phyloP scores from a whole-genome alignment of 2,113 vertebrate genomes.

The Limnothrissa miodon region DNA sequence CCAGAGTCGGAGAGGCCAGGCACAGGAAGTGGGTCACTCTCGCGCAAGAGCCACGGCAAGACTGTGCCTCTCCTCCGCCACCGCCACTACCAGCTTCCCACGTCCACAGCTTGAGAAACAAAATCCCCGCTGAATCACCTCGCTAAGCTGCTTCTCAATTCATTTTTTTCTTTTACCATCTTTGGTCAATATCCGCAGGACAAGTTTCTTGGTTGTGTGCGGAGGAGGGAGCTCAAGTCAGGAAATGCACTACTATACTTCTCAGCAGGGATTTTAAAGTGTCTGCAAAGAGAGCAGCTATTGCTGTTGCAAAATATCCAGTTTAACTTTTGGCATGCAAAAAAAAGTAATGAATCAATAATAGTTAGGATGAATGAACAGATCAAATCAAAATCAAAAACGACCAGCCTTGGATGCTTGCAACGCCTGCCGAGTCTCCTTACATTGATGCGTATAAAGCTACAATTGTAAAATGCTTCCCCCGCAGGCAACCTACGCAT shows the following conservation, averaged over 20 bases:
- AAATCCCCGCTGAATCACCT: conserved; percentile 63
- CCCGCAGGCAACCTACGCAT: conserved; percentile 5
- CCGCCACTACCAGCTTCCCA: conserved; percentile 50
- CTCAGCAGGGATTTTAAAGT: neutral
- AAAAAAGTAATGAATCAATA: neutral
- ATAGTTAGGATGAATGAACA: neutral
- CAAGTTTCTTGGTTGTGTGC: neutral
- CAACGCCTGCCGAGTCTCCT: neutral
- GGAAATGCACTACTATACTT: conserved; percentile 29
- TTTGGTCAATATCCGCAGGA: conserved; percentile 22
- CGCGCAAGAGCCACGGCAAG: conserved; percentile 58
- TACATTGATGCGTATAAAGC: neutral
- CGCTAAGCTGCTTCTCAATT: conserved; percentile 69
- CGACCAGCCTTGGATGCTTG: neutral
- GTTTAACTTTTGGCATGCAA: neutral
- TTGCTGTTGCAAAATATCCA: neutral
- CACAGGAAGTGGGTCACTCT: conserved; percentile 75
- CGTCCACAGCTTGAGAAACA: conserved; percentile 53
- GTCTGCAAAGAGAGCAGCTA: neutral
- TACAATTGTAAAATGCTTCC: conserved; percentile 1
- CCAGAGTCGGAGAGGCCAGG: neutral
- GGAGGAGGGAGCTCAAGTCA: neutral
- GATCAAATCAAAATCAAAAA: neutral
- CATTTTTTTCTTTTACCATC: conserved; percentile 33
- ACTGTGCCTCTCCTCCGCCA: conserved; percentile 58